Base-by-base conservation (phyloP, 2,113 vertebrate species). In the Ammodramus savannarum region DNA sequence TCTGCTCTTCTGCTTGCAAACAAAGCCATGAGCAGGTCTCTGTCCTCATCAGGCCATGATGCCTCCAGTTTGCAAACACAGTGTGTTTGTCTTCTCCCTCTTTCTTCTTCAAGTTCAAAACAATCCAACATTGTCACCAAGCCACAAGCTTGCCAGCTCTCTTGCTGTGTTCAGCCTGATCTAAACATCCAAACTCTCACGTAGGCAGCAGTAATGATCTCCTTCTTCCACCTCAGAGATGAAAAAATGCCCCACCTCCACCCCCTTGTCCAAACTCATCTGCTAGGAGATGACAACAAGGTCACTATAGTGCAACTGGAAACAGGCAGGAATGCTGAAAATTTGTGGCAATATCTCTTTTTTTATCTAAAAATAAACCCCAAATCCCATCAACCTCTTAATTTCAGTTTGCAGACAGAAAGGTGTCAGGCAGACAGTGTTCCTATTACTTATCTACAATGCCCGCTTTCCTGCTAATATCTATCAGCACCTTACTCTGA, bases 301-400 rank as follows among this genome's bases (percentile, higher is more conserved):
- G 63, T 43, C 68, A 58, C 49, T 19, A 41, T 1, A 41, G 49
- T n/a, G 26, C 55, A 89, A 68, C 21, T 39, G 18, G 31, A 39
- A 81, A 58, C 1, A 6, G 57, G 16, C 34, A 89, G 49, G 44
- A 63, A 76, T 9, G 23, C 46, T 80, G 46, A 68, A 69, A 86
- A 88, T 41, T 66, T 51, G 7, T 17, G 29, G 9, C 18, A 43
- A 0, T 59, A 19, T 23, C 1, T 32, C 2, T 61, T 57, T 36
- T 49, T 12, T n/a, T 3, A 0, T 26, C 4, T 14, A 10, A 20
- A 75, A 69, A 16, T 13, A 48, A 20, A 17, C 1, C 9, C 27
- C 18, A 54, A 58, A 54, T 13, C 7, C 5, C 19, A 74, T 81
- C 13, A 54, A 62, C 17, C 36, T 74, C 61, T 13, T 69, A 51